A percentile compares a stretch with the other conserved stretches of the same genome.
phyloP scores from a whole-genome alignment of 2,888 invertebrate genomes.

The Cataglyphis cursor region DNA sequence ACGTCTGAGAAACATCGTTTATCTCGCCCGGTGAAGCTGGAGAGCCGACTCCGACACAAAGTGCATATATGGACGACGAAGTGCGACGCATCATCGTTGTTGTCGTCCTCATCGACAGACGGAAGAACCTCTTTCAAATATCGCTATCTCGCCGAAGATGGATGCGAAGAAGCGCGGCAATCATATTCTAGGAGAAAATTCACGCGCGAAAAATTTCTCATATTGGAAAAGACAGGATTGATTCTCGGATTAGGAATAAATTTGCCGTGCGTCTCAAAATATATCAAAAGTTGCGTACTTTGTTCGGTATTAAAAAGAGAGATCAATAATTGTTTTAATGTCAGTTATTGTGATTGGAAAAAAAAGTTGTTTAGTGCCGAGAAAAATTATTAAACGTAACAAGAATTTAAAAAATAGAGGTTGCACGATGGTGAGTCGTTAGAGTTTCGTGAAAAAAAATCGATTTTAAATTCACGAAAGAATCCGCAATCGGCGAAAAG shows the following conservation, averaged over 20 bases:
- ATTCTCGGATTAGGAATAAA: neutral
- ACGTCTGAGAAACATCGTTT: slow-evolving; percentile 31
- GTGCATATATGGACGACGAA: slow-evolving; percentile 30
- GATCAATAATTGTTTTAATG: neutral
- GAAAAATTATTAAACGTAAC: neutral
- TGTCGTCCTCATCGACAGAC: slow-evolving; percentile 9
- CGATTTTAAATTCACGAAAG: neutral
- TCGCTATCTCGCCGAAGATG: neutral
- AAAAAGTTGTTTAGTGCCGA: neutral
- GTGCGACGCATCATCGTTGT: slow-evolving; percentile 13
- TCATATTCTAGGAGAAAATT: slow-evolving; percentile 21
- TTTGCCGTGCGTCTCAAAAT: neutral
- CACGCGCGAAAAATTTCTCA: slow-evolving; percentile 14
- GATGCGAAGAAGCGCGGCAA: neutral
- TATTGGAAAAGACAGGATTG: neutral
- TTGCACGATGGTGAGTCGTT: neutral
- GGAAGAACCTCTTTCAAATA: slow-evolving; percentile 20
- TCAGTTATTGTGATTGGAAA: neutral
- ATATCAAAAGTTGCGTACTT: neutral
- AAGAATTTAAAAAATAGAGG: neutral
- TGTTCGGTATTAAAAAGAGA: neutral
- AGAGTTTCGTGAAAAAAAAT: neutral
- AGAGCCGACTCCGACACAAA: slow-evolving; percentile 20
- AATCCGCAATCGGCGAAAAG: neutral
- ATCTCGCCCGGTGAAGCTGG: neutral